Percentiles rank a stretch among this genome's conserved stretches.
Evolutionary conservation across 1,140 invertebrate genomes (phyloP).

Genomic region (Nymphalis io): DNA sequence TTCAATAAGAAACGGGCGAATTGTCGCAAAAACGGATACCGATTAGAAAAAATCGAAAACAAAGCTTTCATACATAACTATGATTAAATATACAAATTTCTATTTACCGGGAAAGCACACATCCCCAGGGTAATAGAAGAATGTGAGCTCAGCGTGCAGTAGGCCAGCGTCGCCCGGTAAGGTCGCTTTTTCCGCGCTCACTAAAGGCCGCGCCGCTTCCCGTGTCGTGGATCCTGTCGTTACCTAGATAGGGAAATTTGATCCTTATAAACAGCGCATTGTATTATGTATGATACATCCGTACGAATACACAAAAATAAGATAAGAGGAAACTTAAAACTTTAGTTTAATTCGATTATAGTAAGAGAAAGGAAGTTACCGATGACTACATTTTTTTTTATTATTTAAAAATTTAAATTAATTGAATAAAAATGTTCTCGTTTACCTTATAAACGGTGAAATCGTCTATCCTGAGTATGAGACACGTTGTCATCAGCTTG

Average conservation of each 20-base stretch:
- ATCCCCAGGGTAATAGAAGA: slow-evolving; percentile 98
- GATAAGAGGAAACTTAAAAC: no score
- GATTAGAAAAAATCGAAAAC: no score
- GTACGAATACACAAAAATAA: no score
- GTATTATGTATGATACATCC: background rate
- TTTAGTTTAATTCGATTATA: no score
- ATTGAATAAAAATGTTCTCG: no score
- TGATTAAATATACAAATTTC: background rate
- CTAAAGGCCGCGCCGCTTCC: slow-evolving; percentile 65
- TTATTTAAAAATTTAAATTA: no score
- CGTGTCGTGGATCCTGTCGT: slow-evolving; percentile 70
- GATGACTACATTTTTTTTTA: no score
- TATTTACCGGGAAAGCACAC: slow-evolving; percentile 88
- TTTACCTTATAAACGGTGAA: slow-evolving; percentile 90
- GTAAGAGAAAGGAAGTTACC: no score
- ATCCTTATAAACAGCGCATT: background rate
- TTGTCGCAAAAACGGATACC: no score
- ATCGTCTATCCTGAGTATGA: slow-evolving; percentile 94
- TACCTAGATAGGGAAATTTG: slow-evolving; percentile 49
- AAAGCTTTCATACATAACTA: no score
- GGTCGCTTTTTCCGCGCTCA: slow-evolving; percentile 90
- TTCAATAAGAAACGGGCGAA: no score
- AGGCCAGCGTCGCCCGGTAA: slow-evolving; percentile 94
- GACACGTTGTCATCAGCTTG: slow-evolving; percentile 95
- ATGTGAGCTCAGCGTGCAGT: slow-evolving; percentile 96